Evolutionary conservation across 2,888 invertebrate species (phyloP).

Genomic region (Troides aeacus): DNA sequence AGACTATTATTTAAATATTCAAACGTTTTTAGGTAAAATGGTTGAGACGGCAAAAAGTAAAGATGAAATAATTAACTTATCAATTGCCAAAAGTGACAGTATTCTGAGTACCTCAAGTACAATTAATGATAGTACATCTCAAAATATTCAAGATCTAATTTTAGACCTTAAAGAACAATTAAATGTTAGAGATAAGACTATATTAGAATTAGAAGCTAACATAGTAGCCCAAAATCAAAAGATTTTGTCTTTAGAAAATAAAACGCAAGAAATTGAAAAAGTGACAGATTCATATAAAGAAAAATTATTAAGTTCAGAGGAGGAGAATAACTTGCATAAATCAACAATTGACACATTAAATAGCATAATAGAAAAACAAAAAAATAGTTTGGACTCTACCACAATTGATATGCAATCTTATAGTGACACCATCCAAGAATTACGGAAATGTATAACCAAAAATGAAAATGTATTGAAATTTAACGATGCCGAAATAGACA

Average conservation of each 20-base stretch:
- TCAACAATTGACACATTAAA: constrained; percentile 56
- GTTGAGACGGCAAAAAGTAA: constrained; percentile 49
- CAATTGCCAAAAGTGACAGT: constrained; percentile 58
- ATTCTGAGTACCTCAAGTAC: constrained; percentile 49
- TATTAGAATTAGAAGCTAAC: constrained; percentile 53
- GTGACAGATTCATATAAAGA: constrained; percentile 48
- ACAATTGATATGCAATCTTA: constrained; percentile 58
- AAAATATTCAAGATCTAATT: constrained; percentile 39
- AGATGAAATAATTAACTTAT: constrained; percentile 62
- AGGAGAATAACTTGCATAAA: constrained; percentile 55
- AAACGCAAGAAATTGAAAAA: constrained; percentile 48
- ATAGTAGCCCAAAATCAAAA: constrained; percentile 50
- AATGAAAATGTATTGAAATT: constrained; percentile 44
- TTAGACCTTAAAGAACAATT: constrained; percentile 50
- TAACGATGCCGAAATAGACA: constrained; percentile 49
- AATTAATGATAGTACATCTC: constrained; percentile 38
- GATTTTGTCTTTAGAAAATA: constrained; percentile 51
- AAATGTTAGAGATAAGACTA: constrained; percentile 45
- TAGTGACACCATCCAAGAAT: constrained; percentile 54
- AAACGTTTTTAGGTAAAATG: constrained; percentile 43
- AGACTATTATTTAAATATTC: constrained; percentile 19
- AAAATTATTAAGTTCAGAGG: constrained; percentile 47
- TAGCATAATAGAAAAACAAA: constrained; percentile 54
- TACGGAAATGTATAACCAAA: constrained; percentile 53
- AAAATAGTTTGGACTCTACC: constrained; percentile 46